These are phyloP conservation scores for Nebria ingens DNA, from an alignment of 1,140 invertebrate genomes.

Conservation along the genomic window DNA sequence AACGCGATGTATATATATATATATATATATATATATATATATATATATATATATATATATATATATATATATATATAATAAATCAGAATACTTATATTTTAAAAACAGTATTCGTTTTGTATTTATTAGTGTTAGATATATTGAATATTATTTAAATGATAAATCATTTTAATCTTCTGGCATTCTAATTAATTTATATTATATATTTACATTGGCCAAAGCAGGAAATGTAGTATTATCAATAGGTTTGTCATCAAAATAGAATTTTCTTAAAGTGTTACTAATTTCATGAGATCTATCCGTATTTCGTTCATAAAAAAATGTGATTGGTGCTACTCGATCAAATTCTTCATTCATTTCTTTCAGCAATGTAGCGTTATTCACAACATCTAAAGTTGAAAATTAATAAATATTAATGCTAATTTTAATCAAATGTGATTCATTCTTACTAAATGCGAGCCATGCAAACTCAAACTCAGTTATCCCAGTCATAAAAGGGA, in stretches of 20 bases:
- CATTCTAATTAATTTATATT: too few species aligned
- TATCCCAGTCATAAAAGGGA: constrained; percentile 54
- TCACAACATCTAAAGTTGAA: constrained; percentile 29
- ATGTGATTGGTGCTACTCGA: constrained; percentile 41
- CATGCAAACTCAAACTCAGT: constrained; percentile 55
- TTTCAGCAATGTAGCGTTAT: constrained; percentile 34
- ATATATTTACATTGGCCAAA: too few species aligned
- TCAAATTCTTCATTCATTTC: constrained; percentile 41
- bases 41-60: too few species aligned
- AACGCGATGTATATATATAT: too few species aligned
- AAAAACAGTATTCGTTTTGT: too few species aligned
- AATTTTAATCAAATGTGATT: neutral
- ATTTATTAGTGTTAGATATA: too few species aligned
- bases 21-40: too few species aligned
- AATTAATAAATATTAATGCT: neutral
- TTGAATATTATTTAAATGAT: too few species aligned
- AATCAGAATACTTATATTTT: too few species aligned
- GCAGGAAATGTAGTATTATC: too few species aligned
- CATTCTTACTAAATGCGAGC: constrained; percentile 39
- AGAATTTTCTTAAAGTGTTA: constrained; percentile 35
- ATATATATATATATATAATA: too few species aligned
- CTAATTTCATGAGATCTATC: constrained; percentile 37
- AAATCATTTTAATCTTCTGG: too few species aligned
- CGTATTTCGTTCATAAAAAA: constrained; percentile 41
- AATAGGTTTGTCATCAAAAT: constrained; percentile 33